A percentile compares a stretch with the other conserved stretches of the same genome.
These are phyloP conservation scores for Ptyas mucosa DNA, from an alignment of 2,113 vertebrate species.

Conservation along the genomic window DNA sequence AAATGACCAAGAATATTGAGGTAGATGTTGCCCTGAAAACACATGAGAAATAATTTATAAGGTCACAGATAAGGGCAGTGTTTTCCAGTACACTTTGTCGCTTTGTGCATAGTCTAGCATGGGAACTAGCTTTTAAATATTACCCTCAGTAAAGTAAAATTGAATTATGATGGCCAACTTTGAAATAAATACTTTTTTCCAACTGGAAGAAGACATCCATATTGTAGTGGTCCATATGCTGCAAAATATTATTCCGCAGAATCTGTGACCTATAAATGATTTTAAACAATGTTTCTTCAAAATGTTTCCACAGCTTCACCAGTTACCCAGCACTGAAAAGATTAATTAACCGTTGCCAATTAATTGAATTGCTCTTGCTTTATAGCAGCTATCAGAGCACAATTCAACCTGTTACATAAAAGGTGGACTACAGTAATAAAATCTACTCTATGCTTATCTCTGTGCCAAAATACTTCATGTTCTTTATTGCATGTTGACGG, in stretches of 20 bases:
- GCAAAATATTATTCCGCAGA: background rate
- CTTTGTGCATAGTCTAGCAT: background rate
- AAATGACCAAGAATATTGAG: background rate
- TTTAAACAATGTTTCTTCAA: background rate
- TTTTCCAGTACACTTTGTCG: background rate
- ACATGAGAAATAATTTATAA: background rate
- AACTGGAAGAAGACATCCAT: background rate
- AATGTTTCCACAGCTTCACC: background rate
- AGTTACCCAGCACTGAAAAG: background rate
- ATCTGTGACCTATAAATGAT: background rate
- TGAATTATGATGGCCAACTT: background rate
- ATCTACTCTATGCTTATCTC: slow-evolving; percentile 39
- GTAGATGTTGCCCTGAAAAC: background rate
- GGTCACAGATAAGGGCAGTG: background rate
- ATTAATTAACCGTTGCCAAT: background rate
- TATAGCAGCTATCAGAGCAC: background rate
- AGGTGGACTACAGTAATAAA: background rate
- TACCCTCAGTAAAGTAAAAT: background rate
- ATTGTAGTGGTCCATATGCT: background rate
- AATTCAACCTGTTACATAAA: slow-evolving; percentile 16
- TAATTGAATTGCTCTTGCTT: background rate
- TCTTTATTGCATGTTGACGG: slow-evolving; percentile 51
- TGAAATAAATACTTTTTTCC: background rate
- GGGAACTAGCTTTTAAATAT: background rate
- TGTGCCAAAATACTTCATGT: slow-evolving; percentile 13